Evolutionary conservation across 92 coral and sea anemone genomes (phyloP), one percentile per base, ranked within the genome.

Genomic region (Zoanthus gigantus): DNA sequence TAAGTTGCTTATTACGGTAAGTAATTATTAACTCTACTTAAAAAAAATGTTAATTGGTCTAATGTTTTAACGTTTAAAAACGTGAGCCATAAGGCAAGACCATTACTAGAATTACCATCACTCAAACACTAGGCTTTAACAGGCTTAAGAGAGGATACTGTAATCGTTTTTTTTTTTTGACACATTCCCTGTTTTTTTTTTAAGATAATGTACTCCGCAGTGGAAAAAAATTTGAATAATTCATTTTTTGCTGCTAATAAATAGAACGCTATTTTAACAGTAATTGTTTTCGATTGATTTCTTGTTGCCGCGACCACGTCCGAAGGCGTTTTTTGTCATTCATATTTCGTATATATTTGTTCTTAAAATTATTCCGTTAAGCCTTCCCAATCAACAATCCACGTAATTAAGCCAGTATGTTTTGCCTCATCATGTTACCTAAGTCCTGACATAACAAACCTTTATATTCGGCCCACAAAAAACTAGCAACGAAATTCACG

Each of bases 331-430:
- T 12, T 65, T 81, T 81, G 74, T 6, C 85, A 47, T 81, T 81
- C 85, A 13, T 50, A 45, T 81, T 65, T 53, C 75, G 58, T 81
- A 29, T 81, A 37, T 37, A 29, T 81, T 81, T 81, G 74, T 65
- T 15, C 37, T 17, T 66, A 15, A 46, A 65, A 81, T 66, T 66
- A 42, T 61, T 81, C 58, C 74, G 71, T 81, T 44, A 66, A 17
- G 44, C 74, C 57, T 31, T 18, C 57, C 63, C 11, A 63, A 81
- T 81, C 46, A 65, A 34, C 85, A 81, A 45, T 81, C 42, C 75
- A 66, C 85, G 74, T 63, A 65, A 46, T 69, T 69, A 69, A 30
- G 46, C 46, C 6, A 44, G 17, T 66, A 47, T 46, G 61, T 63
- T 45, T 44, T 81, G 28, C 44, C 60, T 63, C 44, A 10, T 69